Base-by-base conservation (phyloP, 2,113 vertebrate species). In the Steatornis caripensis region DNA sequence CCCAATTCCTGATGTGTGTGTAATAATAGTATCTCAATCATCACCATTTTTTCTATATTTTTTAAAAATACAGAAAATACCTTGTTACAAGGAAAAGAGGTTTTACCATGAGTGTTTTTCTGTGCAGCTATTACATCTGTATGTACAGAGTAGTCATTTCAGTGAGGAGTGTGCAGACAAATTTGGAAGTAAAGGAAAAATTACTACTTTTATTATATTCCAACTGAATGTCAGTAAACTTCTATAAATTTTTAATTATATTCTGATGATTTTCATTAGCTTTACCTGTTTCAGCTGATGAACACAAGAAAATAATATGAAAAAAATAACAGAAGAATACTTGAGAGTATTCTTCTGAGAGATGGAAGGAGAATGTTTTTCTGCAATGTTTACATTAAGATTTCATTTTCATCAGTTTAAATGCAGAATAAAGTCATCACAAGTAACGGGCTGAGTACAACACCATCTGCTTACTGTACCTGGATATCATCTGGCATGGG, bases 1-100 rank as follows among this genome's bases (percentile, higher is more conserved):
- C 6, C 39, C 10, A 60, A 0, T 51, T 77, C 9, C 12, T n/a
- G 22, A 37, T 54, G 26, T 14, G 51, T 2, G 0, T 24, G 4
- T 57, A 41, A 17, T 32, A 46, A 18, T 5, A 23, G 18, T 15
- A 5, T 57, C n/a, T n/a, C n/a, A n/a, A 55, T 34, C 20, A 48
- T 2, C 6, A 34, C 3, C 2, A 23, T 66, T 75, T 74, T 74
- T 64, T 37, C 21, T 75, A 23, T 17, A 24, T 32, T 39, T 10
- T 15, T 10, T 41, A 49, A 84, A 74, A 75, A 70, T 7, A 51
- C 2, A 6, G 45, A 84, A 74, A 75, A 70, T 7, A 51, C 2
- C 5, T 34, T n/a, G 30, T 37, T 83, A 39, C 5, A 62, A 45
- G 19, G 21, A 49, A 62, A 57, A 53, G 9, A 1, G 9, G 1